Base-by-base conservation (phyloP, 2,888 invertebrate genomes). In the Microdon myrmicae region DNA sequence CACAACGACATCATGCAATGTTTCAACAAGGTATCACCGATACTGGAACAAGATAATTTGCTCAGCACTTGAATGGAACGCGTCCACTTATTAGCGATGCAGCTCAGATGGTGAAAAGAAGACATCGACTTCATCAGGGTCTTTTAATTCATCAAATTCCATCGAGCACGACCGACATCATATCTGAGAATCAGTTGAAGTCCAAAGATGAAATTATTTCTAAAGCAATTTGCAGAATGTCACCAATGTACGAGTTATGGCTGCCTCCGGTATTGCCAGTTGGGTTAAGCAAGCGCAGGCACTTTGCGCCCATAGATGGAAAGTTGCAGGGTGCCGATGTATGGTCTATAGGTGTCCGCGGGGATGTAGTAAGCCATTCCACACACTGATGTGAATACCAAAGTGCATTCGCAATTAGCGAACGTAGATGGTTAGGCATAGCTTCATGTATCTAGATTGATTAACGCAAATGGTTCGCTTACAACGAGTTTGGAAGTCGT, bases 31-130 rank as follows among this genome's bases (percentile, higher is more conserved):
- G 43, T 47, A 64, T 58, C 51, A 43, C 44, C 47, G 55, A 55
- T 55, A 55, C 35, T 43, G 37, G 58, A 53, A 64, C 64, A 64
- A 64, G 64, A 64, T 64, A 64, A 64, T 64, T 64, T 64, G 58
- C 51, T 47, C 43, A 38, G 20, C 51, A 26, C 10, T n/a, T 3
- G 13, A 12, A 12, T 10, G 25, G 38, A 29, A 23, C 14, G 34
- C 17, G 8, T 32, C 17, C 1, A 1, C 10, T 10, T 17, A 3
- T n/a, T 5, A 12, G 20, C 1, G 10, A 8, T 2, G 6, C 5
- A 12, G 8, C 9, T 26, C 25, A 25, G 10, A 3, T 25, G 3
- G 10, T 26, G 44, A 45, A 45, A 61, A 41, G 45, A 23, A 22
- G 14, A 49, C 41, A 8, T 14, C 43, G 22, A 28, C 28, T 34